A percentile compares a stretch with the other conserved stretches of the same genome.
Evolutionary conservation across 2,797 vertebrate species (phyloP).

Genomic region (Eupleurogrammus muticus): DNA sequence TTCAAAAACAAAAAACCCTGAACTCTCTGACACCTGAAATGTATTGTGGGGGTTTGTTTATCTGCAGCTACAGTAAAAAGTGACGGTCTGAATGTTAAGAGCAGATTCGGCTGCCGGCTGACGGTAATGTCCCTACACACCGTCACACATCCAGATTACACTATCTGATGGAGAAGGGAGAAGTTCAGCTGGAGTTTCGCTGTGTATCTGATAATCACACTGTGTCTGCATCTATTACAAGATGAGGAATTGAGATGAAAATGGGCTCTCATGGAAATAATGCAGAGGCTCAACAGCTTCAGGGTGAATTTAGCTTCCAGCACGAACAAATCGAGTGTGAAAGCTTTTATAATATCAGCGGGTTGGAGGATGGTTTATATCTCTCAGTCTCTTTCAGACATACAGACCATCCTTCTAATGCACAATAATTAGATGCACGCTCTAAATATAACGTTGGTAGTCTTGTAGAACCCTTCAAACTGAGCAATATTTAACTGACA

Average conservation of each 20-base stretch:
- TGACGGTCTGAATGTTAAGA: slow-evolving; percentile 9
- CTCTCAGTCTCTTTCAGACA: slow-evolving; percentile 3
- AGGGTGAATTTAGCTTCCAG: slow-evolving; percentile 13
- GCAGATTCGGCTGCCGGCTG: background rate
- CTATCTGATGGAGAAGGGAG: slow-evolving; percentile 10
- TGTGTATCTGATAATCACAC: slow-evolving; percentile 6
- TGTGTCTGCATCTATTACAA: slow-evolving; percentile 20
- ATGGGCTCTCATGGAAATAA: slow-evolving; percentile 24
- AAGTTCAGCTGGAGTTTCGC: slow-evolving; percentile 6
- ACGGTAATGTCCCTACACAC: slow-evolving; percentile 7
- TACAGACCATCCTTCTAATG: background rate
- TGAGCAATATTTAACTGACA: too few relatives aligned
- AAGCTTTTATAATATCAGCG: background rate
- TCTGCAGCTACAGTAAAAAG: background rate
- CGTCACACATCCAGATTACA: slow-evolving; percentile 15
- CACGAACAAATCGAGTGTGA: background rate
- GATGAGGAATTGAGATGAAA: slow-evolving; percentile 36
- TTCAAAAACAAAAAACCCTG: too few relatives aligned
- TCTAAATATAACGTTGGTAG: background rate
- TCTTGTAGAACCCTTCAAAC: background rate
- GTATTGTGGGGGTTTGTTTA: slow-evolving; percentile 12
- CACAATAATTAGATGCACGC: background rate
- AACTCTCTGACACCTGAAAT: slow-evolving; percentile 2
- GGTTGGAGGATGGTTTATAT: background rate
- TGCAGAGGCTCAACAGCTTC: slow-evolving; percentile 27